phyloP scores from a whole-genome alignment of 2,113 vertebrate species.

The Lophotis ruficrista region DNA sequence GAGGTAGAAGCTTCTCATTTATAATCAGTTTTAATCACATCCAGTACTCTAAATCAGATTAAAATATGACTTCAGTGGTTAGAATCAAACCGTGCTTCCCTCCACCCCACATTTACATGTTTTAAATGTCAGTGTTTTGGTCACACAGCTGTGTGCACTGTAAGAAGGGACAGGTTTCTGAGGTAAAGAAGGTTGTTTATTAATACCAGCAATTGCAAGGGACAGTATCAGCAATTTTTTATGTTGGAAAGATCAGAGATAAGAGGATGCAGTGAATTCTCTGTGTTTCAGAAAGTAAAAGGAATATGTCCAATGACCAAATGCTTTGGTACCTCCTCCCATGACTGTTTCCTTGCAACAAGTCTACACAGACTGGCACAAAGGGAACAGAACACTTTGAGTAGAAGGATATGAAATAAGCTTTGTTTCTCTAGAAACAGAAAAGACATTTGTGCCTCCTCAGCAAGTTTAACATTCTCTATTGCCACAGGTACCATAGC shows the following conservation, averaged over 20 bases:
- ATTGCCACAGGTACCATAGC: background rate
- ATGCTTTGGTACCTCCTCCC: background rate
- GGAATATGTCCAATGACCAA: background rate
- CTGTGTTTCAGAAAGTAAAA: background rate
- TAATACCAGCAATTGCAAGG: background rate
- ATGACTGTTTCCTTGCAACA: background rate
- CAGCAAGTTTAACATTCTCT: background rate
- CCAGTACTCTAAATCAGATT: slow-evolving; percentile 36
- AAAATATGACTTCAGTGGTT: background rate
- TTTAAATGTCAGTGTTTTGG: background rate
- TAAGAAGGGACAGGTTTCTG: background rate
- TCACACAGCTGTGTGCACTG: background rate
- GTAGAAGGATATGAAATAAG: background rate
- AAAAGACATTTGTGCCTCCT: background rate
- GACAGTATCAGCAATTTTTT: background rate
- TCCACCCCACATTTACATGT: background rate
- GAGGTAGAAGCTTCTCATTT: slow-evolving; percentile 25
- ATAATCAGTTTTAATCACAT: slow-evolving; percentile 55
- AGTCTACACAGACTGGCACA: background rate
- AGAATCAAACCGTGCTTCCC: background rate
- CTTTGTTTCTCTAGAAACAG: background rate
- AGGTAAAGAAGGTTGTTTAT: background rate
- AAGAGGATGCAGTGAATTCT: background rate
- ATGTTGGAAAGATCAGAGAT: background rate
- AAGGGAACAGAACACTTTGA: background rate